Evolutionary conservation across 2,888 invertebrate genomes (phyloP).

Genomic region (Zonitis immaculata): DNA sequence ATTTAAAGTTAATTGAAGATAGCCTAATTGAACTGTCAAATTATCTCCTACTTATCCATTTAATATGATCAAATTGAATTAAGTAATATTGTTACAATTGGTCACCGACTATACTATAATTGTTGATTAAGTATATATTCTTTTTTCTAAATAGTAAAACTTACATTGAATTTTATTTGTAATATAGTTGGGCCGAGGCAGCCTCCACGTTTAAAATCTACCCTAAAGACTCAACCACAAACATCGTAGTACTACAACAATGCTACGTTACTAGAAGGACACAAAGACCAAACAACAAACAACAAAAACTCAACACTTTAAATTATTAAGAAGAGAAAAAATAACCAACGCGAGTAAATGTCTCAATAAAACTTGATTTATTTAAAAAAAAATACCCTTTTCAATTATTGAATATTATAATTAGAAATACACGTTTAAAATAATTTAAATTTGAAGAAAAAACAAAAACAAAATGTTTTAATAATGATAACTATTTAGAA

Average conservation of each 20-base stretch:
- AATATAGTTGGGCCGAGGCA: constrained; percentile 14
- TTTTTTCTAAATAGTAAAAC: too few species aligned
- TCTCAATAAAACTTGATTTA: too few species aligned
- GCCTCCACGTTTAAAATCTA: constrained; percentile 10
- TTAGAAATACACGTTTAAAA: too few species aligned
- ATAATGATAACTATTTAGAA: too few species aligned
- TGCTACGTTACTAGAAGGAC: background rate
- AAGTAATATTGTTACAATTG: constrained; percentile 15
- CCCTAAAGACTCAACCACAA: constrained; percentile 10
- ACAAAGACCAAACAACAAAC: background rate
- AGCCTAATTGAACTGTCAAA: constrained; percentile 21
- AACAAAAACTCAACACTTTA: background rate
- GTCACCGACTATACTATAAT: constrained; percentile 2
- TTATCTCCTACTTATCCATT: constrained; percentile 18
- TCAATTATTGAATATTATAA: too few species aligned
- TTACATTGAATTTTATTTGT: constrained; percentile 6
- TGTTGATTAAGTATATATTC: too few species aligned
- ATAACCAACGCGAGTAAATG: too few species aligned
- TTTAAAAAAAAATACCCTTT: too few species aligned
- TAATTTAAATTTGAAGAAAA: too few species aligned
- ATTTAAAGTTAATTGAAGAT: constrained; percentile 12
- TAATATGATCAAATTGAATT: constrained; percentile 19
- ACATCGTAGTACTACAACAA: constrained; percentile 11
- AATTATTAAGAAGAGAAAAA: too few species aligned
- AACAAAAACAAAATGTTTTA: too few species aligned